Evolutionary conservation across 2,113 vertebrate species (phyloP).

Genomic region (Tachuris rubrigastra): DNA sequence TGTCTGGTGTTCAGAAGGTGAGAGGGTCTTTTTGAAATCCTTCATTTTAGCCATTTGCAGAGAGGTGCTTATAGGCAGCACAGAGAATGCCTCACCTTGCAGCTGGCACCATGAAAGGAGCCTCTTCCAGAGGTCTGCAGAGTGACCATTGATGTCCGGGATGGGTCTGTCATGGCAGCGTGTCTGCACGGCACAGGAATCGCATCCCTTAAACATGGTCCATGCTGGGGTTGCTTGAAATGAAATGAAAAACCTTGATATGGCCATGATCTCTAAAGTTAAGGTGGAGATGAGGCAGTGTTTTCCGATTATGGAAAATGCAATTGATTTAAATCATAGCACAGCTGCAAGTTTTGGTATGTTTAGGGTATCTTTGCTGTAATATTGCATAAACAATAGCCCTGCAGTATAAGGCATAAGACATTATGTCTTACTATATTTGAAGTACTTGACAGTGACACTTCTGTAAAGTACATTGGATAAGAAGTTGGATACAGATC

Average conservation of each 20-base stretch:
- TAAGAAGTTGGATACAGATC: not conserved
- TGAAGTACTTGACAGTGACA: not conserved
- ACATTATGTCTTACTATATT: not conserved
- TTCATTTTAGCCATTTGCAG: not conserved
- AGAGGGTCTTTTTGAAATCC: not conserved
- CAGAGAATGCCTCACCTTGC: not conserved
- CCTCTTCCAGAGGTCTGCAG: not conserved
- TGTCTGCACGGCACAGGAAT: not conserved
- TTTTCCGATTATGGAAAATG: not conserved
- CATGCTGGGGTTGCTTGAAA: not conserved
- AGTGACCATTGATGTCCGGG: not conserved
- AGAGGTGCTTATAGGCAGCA: not conserved
- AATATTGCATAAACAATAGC: not conserved
- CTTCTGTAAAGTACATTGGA: not conserved
- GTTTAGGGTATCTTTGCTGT: not conserved
- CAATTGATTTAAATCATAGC: not conserved
- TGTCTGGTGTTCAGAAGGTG: conserved; percentile 93
- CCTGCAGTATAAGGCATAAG: not conserved
- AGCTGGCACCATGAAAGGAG: not conserved
- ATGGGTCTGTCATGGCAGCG: not conserved
- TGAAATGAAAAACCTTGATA: not conserved
- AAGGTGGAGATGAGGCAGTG: not conserved
- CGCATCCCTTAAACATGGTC: not conserved
- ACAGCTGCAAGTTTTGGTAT: not conserved
- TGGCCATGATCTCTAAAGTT: not conserved